These are phyloP conservation scores for Datnioides undecimradiatus DNA, from an alignment of 2,113 vertebrate species.

Conservation along the genomic window DNA sequence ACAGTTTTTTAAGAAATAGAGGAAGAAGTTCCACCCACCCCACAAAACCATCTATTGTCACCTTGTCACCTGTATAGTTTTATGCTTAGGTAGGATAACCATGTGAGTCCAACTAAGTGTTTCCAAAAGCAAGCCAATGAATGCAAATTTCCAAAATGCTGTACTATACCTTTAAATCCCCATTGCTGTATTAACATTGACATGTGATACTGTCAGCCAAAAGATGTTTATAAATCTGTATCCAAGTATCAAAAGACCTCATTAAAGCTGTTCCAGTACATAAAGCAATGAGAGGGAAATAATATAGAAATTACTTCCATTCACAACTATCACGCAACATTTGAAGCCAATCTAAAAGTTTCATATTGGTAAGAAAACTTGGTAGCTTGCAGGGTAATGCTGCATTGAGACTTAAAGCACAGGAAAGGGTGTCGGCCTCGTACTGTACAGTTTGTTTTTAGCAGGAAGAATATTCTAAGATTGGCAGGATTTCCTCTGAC, in stretches of 20 bases:
- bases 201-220: not conserved
- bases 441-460: conserved; percentile 25
- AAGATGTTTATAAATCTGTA: not conserved
- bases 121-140: not conserved
- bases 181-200: not conserved
- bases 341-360: not conserved
- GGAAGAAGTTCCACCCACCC: not conserved
- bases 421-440: conserved; percentile 53
- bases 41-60: not conserved
- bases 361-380: not conserved
- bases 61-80: not conserved
- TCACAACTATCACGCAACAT: not conserved
- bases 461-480: not conserved
- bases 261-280: not conserved
- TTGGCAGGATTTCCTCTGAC: not conserved
- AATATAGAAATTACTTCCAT: too few species aligned
- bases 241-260: not conserved
- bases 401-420: not conserved
- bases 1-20: too few species aligned
- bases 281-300: not conserved
- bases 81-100: not conserved
- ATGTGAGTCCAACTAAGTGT: not conserved
- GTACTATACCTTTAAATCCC: not conserved
- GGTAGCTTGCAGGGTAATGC: conserved; percentile 11
- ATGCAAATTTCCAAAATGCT: not conserved